Conservation (phyloP, 2,797 vertebrate genomes). For the Enteromius thamalakanensis region DNA sequence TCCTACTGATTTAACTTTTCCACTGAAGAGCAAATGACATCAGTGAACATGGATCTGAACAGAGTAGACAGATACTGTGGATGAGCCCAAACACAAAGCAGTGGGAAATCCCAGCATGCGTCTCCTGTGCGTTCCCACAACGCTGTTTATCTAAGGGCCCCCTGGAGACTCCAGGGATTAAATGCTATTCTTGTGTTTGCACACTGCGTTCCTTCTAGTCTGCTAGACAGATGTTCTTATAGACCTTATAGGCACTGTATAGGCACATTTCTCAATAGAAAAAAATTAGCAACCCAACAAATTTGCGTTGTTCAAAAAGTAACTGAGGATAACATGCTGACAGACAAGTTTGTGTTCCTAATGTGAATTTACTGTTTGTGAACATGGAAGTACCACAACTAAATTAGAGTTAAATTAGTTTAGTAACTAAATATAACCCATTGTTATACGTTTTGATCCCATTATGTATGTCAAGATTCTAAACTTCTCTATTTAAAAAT, state of each 20-base stretch:
- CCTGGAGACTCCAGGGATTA: constrained; percentile 34
- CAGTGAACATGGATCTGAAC: constrained; percentile 5
- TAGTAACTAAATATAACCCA: neutral
- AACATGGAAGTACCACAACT: neutral
- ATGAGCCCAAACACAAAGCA: constrained; percentile 4
- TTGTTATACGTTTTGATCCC: neutral
- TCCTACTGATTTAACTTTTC: constrained; percentile 16
- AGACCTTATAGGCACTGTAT: too few relatives aligned
- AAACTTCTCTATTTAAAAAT: neutral
- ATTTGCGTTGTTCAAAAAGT: neutral
- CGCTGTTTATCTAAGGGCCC: constrained; percentile 27
- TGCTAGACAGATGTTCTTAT: constrained; percentile 10
- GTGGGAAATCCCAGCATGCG: constrained; percentile 32
- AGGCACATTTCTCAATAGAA: neutral
- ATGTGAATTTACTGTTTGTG: neutral
- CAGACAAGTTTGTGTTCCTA: neutral
- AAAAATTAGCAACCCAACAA: neutral
- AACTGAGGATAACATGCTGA: neutral
- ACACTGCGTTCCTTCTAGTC: constrained; percentile 14
- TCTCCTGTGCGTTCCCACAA: neutral
- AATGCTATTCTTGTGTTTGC: constrained; percentile 39
- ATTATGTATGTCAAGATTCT: neutral
- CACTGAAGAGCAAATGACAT: constrained; percentile 18
- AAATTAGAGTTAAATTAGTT: too few relatives aligned
- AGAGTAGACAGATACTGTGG: neutral